Percentiles rank a stretch among this genome's conserved stretches.
Conservation (phyloP, 1,140 invertebrate genomes). For the Nomia melanderi region DNA sequence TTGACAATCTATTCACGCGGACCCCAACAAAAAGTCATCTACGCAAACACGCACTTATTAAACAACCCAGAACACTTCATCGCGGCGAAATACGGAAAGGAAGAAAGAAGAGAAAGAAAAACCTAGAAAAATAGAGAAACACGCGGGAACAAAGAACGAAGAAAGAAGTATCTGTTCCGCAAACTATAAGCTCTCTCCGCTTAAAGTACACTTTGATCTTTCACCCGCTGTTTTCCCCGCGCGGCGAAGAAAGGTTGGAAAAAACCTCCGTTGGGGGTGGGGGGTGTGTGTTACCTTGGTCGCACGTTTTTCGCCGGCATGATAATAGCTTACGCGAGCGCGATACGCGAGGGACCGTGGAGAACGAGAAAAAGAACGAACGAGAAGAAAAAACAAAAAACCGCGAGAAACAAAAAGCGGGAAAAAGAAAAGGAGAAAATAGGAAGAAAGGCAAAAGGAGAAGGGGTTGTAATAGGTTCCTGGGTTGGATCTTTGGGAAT, state of each 20-base stretch:
- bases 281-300: too few relatives aligned
- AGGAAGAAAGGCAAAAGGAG: background rate
- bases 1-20: too few relatives aligned
- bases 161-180: background rate
- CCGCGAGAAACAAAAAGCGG: background rate
- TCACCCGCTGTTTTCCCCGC: background rate
- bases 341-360: background rate
- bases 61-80: background rate
- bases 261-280: too few relatives aligned
- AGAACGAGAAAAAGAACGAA: background rate
- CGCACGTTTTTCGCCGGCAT: background rate
- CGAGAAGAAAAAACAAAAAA: background rate
- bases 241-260: background rate
- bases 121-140: background rate
- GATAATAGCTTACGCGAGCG: background rate
- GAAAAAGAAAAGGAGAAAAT: background rate
- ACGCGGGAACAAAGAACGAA: background rate
- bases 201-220: background rate
- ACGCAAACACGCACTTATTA: too few relatives aligned
- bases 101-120: background rate
- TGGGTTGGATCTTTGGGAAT: constrained; percentile 18
- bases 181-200: background rate
- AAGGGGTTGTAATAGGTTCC: too few relatives aligned
- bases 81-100: background rate
- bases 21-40: too few relatives aligned